These are phyloP conservation scores for Scotopteryx bipunctaria DNA, from an alignment of 2,888 invertebrate species.

Conservation along the genomic window DNA sequence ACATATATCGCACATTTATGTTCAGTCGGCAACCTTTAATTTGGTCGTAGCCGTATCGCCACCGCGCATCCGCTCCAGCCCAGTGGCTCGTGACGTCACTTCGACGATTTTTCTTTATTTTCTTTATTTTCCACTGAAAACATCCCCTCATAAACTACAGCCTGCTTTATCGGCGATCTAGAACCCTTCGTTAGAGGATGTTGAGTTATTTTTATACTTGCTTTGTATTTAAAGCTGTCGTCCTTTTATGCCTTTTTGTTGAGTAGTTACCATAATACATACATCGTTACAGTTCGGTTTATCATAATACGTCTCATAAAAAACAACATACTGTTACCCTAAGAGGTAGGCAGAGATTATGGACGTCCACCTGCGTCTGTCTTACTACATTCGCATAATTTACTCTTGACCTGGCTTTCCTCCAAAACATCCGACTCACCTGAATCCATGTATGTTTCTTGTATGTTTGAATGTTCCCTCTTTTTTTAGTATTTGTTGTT, in stretches of 20 bases:
- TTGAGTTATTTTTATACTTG: slow-evolving; percentile 8
- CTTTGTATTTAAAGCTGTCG: not conserved
- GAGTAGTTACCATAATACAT: no score
- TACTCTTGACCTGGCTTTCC: no score
- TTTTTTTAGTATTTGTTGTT: no score
- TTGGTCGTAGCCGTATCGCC: slow-evolving; percentile 44
- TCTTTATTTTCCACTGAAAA: slow-evolving; percentile 72
- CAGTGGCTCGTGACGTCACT: slow-evolving; percentile 78
- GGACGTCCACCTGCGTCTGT: no score
- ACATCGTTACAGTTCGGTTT: no score
- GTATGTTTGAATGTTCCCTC: no score
- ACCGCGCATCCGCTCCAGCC: slow-evolving; percentile 61
- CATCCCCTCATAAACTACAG: slow-evolving; percentile 71
- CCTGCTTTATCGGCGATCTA: slow-evolving; percentile 50
- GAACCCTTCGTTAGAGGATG: slow-evolving; percentile 12
- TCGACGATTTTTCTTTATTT: slow-evolving; percentile 63
- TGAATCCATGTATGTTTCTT: no score
- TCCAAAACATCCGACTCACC: no score
- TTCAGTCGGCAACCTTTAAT: not conserved
- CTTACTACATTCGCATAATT: no score
- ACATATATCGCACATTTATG: not conserved
- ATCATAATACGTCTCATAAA: no score
- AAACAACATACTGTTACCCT: no score
- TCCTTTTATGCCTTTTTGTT: not conserved
- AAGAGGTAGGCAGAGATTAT: no score